Percentiles rank a stretch among this genome's conserved stretches.
phyloP scores from a whole-genome alignment of 2,888 invertebrate species.

The Lamellibrachia satsuma region DNA sequence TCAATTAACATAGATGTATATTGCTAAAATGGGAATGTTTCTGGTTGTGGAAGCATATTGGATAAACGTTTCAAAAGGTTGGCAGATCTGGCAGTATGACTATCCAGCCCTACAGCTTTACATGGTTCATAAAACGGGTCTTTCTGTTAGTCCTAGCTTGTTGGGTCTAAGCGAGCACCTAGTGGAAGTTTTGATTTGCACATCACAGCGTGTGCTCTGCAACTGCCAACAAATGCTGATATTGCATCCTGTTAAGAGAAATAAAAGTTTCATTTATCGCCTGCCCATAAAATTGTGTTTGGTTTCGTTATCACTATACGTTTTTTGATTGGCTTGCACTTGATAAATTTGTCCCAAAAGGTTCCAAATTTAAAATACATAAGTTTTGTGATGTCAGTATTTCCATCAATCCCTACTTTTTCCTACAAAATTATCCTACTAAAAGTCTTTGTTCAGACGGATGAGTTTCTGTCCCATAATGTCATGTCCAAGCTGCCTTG shows the following conservation, averaged over 20 bases:
- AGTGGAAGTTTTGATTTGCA: neutral
- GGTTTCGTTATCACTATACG: neutral
- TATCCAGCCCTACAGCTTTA: neutral
- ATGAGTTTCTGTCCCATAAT: no score
- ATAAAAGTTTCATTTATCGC: conserved; percentile 17
- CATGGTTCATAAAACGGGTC: conserved; percentile 13
- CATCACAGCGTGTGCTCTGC: neutral
- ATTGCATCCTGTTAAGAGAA: neutral
- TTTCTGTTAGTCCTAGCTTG: neutral
- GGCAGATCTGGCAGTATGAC: neutral
- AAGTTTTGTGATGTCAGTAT: no score
- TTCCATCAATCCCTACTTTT: no score
- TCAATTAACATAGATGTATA: neutral
- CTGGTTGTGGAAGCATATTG: neutral
- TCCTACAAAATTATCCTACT: no score
- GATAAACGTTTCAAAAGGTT: neutral
- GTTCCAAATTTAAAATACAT: no score
- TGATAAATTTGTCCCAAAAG: no score
- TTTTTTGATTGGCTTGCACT: no score
- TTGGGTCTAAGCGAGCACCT: neutral
- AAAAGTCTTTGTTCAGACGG: no score
- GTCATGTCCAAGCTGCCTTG: no score
- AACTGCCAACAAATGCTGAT: neutral
- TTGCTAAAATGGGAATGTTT: neutral
- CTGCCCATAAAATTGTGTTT: conserved; percentile 5